Evolutionary conservation across 2,888 invertebrate genomes (phyloP), one percentile per base, ranked within the genome.

Genomic region (Lingula anatina): DNA sequence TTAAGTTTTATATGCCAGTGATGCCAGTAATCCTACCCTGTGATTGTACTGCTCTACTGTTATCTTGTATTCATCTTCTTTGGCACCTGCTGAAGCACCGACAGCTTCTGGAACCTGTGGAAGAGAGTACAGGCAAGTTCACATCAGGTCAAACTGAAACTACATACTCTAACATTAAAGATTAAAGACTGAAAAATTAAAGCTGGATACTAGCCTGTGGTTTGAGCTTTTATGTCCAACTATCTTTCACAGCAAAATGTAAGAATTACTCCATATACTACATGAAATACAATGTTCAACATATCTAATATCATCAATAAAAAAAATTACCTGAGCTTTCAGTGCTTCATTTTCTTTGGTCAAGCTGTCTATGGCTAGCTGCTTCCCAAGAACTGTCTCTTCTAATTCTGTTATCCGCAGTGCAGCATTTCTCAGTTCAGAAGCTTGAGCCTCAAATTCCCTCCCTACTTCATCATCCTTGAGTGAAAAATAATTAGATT

Each of bases 301-400:
- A n/a, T n/a, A n/a, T n/a, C n/a, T n/a, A n/a, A n/a, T n/a, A n/a
- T n/a, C n/a, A n/a, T n/a, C n/a, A n/a, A n/a, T n/a, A n/a, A n/a
- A n/a, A n/a, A n/a, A n/a, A n/a, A n/a, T n/a, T 18, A 46, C 18
- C 21, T 54, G 38, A 2, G 36, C 42, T 31, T 56, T 57, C n/a
- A 66, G 58, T 27, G 54, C 50, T 31, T 57, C 57, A 50, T 66
- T 66, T 49, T 70, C 70, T 46, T 51, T 46, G 3, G 64, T 49
- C 31, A 68, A 55, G 26, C 54, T 59, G 44, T 68, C 66, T 41
- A 68, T 50, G 2, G 64, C 64, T 5, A 61, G 57, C 46, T 67
- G 65, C 52, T 66, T 67, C 18, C 68, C 67, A 15, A 60, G 52
- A 21, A 68, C 44, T 4, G 55, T 49, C 46, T 71, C 71, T 45